Conservation (phyloP, 2,797 vertebrate genomes). For the Glyptemys insculpta region DNA sequence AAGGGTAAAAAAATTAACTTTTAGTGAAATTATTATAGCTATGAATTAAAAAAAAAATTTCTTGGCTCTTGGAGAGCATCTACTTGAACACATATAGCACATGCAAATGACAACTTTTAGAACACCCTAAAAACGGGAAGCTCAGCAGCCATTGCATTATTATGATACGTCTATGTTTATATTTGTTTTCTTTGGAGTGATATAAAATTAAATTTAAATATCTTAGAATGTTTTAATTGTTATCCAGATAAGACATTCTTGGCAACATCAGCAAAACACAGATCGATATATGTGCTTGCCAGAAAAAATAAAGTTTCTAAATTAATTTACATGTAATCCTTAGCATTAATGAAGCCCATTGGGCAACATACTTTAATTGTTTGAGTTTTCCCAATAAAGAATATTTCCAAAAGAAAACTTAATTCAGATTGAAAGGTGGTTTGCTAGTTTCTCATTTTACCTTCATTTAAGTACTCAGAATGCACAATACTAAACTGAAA, state of each 20-base stretch:
- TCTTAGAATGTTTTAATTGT: not conserved
- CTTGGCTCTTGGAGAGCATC: not conserved
- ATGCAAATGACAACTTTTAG: fast-evolving
- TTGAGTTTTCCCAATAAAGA: not conserved
- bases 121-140: not conserved
- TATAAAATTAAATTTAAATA: not conserved
- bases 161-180: not conserved
- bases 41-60: not conserved
- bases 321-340: not conserved
- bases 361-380: not conserved
- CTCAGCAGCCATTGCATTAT: not conserved
- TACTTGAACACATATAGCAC: fast-evolving
- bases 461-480: not conserved
- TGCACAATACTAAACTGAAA: not conserved
- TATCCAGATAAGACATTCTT: not conserved
- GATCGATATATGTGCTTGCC: not conserved
- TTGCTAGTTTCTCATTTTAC: not conserved
- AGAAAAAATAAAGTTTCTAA: not conserved
- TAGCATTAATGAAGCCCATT: not conserved
- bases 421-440: not conserved
- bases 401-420: not conserved
- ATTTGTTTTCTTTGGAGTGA: not conserved
- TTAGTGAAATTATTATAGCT: not conserved
- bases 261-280: not conserved
- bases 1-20: not conserved